Conservation (phyloP, 2,113 vertebrate genomes). For the Zapus hudsonius region DNA sequence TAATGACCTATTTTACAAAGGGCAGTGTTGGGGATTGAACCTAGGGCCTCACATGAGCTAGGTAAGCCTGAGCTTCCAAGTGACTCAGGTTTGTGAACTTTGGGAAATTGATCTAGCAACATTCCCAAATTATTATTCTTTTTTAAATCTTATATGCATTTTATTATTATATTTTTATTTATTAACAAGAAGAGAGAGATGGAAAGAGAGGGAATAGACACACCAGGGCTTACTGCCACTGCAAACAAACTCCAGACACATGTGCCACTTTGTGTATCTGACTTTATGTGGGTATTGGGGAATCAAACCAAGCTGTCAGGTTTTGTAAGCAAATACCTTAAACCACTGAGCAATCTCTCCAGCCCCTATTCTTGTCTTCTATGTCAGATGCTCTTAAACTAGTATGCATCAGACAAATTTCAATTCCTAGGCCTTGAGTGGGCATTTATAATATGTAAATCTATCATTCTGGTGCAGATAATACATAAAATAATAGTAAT, state of each 20-base stretch:
- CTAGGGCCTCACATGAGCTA: background rate
- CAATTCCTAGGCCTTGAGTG: slow-evolving; percentile 10
- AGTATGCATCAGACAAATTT: background rate
- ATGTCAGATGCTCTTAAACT: slow-evolving; percentile 12
- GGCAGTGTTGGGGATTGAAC: background rate
- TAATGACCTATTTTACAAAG: background rate
- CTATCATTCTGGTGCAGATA: slow-evolving; percentile 29
- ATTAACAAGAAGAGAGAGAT: no score
- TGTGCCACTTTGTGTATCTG: no score
- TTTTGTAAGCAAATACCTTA: no score
- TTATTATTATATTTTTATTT: no score
- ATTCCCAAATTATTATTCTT: slow-evolving; percentile 17
- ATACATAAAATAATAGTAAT: background rate
- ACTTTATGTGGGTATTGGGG: no score
- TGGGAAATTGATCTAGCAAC: slow-evolving; percentile 1
- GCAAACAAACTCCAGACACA: no score
- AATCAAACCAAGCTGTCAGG: no score
- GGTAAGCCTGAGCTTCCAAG: no score
- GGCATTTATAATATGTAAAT: slow-evolving; percentile 2
- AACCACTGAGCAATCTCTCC: no score
- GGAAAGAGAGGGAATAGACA: no score
- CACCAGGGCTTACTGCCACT: no score
- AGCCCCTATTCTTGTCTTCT: background rate
- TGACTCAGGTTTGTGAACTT: no score
- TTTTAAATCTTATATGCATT: background rate